phyloP scores from a whole-genome alignment of 2,888 invertebrate species.

The Digitonthophagus gazella region DNA sequence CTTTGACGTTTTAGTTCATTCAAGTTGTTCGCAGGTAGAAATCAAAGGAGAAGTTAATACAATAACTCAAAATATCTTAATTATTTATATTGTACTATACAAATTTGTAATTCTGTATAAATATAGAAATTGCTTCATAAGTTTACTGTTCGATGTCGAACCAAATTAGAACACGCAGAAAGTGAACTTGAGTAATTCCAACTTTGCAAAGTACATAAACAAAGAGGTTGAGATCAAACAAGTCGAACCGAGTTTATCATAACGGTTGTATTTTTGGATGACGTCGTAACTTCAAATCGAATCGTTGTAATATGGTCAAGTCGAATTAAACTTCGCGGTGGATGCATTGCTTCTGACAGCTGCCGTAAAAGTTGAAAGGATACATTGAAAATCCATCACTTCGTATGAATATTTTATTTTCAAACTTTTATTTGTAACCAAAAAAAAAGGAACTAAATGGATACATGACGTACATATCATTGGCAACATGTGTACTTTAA shows the following conservation, averaged over 20 bases:
- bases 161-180: not conserved
- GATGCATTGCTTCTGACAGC: not conserved
- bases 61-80: too few relatives aligned
- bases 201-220: not conserved
- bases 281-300: not conserved
- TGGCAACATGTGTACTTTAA: not conserved
- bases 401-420: not conserved
- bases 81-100: too few relatives aligned
- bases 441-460: not conserved
- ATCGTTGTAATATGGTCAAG: not conserved
- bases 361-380: not conserved
- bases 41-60: too few relatives aligned
- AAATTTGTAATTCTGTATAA: not conserved
- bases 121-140: not conserved
- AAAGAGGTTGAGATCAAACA: not conserved
- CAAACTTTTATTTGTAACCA: not conserved
- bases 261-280: not conserved
- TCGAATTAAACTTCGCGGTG: not conserved
- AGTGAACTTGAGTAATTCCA: not conserved
- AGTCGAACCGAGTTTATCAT: not conserved
- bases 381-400: not conserved
- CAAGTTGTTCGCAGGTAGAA: not conserved
- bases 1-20: not conserved
- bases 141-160: not conserved
- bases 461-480: not conserved